Evolutionary conservation across 2,888 invertebrate species (phyloP), one percentile per base, ranked within the genome.

Genomic region (Tyria jacobaeae): DNA sequence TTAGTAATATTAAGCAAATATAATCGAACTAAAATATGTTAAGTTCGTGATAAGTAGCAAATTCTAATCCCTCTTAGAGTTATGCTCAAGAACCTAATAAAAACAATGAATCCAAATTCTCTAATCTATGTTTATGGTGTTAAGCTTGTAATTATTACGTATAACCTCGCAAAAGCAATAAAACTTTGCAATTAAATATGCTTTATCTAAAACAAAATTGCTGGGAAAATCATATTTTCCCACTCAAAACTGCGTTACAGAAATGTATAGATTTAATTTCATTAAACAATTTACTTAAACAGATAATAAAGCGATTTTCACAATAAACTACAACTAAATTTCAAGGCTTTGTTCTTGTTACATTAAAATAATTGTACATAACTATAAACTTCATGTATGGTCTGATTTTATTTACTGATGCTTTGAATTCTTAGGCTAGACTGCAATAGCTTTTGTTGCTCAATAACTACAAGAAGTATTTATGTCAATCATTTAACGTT

Each of bases 301-400:
- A 41, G 61, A 47, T 49, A 57, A 7, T 44, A 34, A 12, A 34
- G 24, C 21, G 24, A 12, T 63, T 73, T 72, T 50, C 66, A 75
- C 73, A 73, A 75, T 68, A 63, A 50, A 54, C 27, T 63, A 50
- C 62, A 57, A 67, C 57, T 61, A 59, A 57, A 34, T 57, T 61
- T 44, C 35, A 48, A 55, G 37, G 64, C 68, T 71, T n/a, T n/a
- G n/a, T n/a, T n/a, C n/a, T n/a, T n/a, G n/a, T n/a, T n/a, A 64
- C 68, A 60, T 66, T 60, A 64, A 71, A 68, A 60, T 71, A 75
- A 75, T 75, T 58, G 66, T 35, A 62, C 39, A 15, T 2, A 61
- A 57, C 56, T 49, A 27, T 44, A 24, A 15, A 50, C 27, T 37
- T 15, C 31, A 44, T 41, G 60, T 66, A 57, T 66, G 75, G 39